phyloP scores from a whole-genome alignment of 2,888 invertebrate species.

The Caenorhabditis afra region DNA sequence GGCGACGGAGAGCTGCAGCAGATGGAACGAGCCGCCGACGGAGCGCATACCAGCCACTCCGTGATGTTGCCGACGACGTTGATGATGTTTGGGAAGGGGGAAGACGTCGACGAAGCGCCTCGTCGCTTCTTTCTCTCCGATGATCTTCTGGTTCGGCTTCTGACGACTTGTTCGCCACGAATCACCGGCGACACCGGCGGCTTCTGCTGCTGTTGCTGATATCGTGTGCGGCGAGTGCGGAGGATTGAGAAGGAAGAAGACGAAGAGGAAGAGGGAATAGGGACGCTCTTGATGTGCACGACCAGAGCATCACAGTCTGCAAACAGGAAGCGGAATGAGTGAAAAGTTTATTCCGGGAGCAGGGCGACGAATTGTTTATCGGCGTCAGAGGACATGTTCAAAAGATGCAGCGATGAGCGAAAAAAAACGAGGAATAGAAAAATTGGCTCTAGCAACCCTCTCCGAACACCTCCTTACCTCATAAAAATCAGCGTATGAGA shows the following conservation, averaged over 20 bases:
- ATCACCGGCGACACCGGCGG: too few species aligned
- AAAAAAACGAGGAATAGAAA: too few species aligned
- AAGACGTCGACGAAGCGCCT: background rate
- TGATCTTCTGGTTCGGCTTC: slow-evolving; percentile 11
- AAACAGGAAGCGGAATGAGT: slow-evolving; percentile 6
- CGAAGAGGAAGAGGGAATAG: slow-evolving; percentile 8
- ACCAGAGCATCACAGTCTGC: slow-evolving; percentile 54
- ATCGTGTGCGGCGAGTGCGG: background rate
- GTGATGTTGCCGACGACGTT: slow-evolving; percentile 27
- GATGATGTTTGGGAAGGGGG: slow-evolving; percentile 14
- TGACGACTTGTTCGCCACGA: background rate
- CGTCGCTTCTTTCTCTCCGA: background rate
- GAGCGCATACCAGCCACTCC: slow-evolving; percentile 56
- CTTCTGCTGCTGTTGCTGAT: slow-evolving; percentile 9
- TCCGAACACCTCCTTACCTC: slow-evolving; percentile 16
- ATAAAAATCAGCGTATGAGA: slow-evolving; percentile 43
- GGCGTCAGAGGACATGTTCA: too few species aligned
- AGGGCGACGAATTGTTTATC: background rate
- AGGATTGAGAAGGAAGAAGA: too few species aligned
- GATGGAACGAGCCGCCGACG: slow-evolving; percentile 57
- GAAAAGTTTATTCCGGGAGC: background rate
- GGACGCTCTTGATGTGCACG: slow-evolving; percentile 32
- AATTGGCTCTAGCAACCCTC: too few species aligned
- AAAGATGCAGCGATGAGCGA: too few species aligned
- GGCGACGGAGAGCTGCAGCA: slow-evolving; percentile 56